A percentile compares a stretch with the other conserved stretches of the same genome.
These are phyloP conservation scores for Dipodomys ordii DNA, from an alignment of 2,113 vertebrate genomes.

Conservation along the genomic window DNA sequence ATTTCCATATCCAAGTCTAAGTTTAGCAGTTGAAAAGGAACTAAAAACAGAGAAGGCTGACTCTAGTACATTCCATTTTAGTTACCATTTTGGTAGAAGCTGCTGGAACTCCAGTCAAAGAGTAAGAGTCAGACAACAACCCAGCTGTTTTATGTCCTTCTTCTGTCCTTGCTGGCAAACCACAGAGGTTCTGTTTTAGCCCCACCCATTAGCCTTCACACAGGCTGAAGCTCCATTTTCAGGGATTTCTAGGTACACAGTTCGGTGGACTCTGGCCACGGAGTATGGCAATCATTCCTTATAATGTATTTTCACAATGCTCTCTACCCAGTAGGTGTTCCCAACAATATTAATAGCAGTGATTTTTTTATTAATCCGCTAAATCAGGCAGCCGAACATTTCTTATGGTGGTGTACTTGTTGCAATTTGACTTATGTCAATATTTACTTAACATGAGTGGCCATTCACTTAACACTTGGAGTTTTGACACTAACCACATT, in stretches of 20 bases:
- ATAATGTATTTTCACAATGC: slow-evolving; percentile 22
- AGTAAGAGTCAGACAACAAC: background rate
- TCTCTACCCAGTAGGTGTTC: slow-evolving; percentile 29
- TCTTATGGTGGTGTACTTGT: background rate
- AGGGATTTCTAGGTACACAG: slow-evolving; percentile 23
- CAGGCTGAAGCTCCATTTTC: background rate
- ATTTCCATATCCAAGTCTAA: background rate
- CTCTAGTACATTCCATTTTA: background rate
- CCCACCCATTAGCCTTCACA: background rate
- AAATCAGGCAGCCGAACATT: slow-evolving; percentile 36
- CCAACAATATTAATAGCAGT: slow-evolving; percentile 41
- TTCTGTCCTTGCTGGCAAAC: background rate
- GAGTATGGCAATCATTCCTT: background rate
- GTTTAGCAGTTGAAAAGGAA: background rate
- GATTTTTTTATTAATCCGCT: background rate
- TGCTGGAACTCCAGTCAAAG: background rate
- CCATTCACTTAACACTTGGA: slow-evolving; percentile 42
- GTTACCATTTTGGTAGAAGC: background rate
- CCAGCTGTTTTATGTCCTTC: background rate
- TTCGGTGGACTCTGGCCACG: background rate
- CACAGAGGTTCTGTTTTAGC: background rate
- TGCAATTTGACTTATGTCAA: slow-evolving; percentile 15
- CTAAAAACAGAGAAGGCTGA: background rate
- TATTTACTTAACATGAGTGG: slow-evolving; percentile 52
- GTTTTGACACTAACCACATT: slow-evolving; percentile 49